Percentiles rank a stretch among this genome's conserved stretches.
Conservation (phyloP, 2,797 vertebrate species). For the Pagetopsis macropterus region DNA sequence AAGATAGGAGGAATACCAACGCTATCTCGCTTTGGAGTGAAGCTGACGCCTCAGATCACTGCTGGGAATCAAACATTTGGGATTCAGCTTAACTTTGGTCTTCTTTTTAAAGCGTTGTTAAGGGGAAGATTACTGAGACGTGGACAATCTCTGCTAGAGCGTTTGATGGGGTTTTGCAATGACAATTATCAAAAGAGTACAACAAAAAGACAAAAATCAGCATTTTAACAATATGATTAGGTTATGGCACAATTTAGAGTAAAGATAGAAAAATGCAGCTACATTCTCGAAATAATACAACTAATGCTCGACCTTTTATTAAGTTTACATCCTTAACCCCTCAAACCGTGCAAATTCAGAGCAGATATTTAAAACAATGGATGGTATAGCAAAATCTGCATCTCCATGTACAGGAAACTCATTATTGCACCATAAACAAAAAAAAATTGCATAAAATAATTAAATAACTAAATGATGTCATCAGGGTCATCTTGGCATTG, state of each 20-base stretch:
- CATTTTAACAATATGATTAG: neutral
- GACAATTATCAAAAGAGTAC: neutral
- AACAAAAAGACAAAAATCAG: neutral
- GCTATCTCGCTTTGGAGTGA: slow-evolving; percentile 26
- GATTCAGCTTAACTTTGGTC: slow-evolving; percentile 10
- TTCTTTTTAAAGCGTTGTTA: neutral
- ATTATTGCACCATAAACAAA: slow-evolving; percentile 1
- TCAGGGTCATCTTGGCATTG: neutral
- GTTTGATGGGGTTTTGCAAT: neutral
- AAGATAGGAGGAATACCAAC: slow-evolving; percentile 32
- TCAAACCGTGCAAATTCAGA: neutral
- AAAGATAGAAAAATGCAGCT: neutral
- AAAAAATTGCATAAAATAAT: neutral
- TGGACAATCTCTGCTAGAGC: neutral
- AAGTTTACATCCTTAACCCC: neutral
- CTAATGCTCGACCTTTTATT: neutral
- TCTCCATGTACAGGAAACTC: neutral
- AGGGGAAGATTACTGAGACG: neutral
- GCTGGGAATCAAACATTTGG: slow-evolving; percentile 31
- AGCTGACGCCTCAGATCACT: slow-evolving; percentile 3
- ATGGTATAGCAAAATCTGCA: neutral
- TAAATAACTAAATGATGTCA: neutral
- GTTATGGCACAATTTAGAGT: neutral
- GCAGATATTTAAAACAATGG: neutral
- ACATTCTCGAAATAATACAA: neutral